phyloP scores from a whole-genome alignment of 2,797 vertebrate species.

The Anguilla anguilla region DNA sequence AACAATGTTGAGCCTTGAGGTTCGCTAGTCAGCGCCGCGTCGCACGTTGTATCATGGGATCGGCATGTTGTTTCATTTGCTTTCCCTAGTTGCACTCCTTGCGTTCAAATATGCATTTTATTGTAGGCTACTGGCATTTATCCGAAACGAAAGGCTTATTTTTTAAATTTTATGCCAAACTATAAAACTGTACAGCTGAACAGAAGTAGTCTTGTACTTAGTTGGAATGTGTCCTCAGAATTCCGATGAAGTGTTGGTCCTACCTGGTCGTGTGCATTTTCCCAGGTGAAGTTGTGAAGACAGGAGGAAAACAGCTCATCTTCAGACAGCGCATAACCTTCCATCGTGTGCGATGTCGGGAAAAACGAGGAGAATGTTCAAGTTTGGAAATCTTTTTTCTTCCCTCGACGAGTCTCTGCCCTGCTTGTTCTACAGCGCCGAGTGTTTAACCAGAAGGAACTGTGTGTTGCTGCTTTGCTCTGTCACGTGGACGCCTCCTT shows the following conservation, averaged over 20 bases:
- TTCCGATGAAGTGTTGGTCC: constrained; percentile 47
- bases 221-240: constrained; percentile 15
- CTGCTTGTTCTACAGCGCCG: constrained; percentile 58
- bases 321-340: constrained; percentile 85
- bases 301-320: constrained; percentile 86
- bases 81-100: constrained; percentile 16
- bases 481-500: constrained; percentile 55
- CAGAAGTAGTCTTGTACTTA: constrained; percentile 19
- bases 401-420: constrained; percentile 51
- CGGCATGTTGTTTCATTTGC: constrained; percentile 11
- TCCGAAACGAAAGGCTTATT: not conserved
- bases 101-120: constrained; percentile 23
- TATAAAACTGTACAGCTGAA: not conserved
- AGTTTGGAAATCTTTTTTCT: constrained; percentile 34
- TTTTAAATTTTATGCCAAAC: not conserved
- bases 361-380: constrained; percentile 29
- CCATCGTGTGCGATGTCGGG: constrained; percentile 77
- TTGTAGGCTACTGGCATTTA: not conserved
- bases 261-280: constrained; percentile 91
- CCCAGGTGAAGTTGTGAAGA: constrained; percentile 91
- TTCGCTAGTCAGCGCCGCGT: constrained; percentile 6
- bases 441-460: constrained; percentile 52
- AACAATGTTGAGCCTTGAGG: not conserved
- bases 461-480: constrained; percentile 46
- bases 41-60: constrained; percentile 16